Conservation (phyloP, 2,113 vertebrate genomes). For the Gallinago jamesoni region DNA sequence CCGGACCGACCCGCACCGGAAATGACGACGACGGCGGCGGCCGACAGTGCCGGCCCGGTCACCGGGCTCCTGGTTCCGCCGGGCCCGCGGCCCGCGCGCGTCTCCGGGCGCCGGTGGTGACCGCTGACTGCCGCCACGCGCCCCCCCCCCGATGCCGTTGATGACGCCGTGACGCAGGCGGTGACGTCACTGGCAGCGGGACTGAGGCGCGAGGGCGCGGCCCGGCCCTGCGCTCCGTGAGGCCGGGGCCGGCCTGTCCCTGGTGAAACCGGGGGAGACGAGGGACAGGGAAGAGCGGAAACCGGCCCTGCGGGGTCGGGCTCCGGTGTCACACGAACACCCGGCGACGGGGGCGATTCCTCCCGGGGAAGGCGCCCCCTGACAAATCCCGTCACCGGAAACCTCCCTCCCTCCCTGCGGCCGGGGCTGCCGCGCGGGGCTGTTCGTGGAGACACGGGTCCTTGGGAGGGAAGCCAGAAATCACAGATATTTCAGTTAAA, state of each 20-base stretch:
- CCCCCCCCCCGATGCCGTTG: fast-evolving
- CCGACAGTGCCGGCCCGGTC: background rate
- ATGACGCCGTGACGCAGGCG: fast-evolving
- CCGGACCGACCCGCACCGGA: background rate
- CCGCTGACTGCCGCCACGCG: background rate
- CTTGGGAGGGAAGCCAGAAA: background rate
- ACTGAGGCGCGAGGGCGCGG: background rate
- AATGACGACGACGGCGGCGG: background rate
- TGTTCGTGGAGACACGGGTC: background rate
- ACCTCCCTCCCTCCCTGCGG: background rate
- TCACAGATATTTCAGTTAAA: background rate
- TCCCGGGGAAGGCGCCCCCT: background rate
- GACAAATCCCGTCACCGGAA: background rate
- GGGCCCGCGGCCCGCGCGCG: fast-evolving
- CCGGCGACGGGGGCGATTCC: background rate
- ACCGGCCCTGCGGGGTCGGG: fast-evolving
- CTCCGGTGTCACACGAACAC: background rate
- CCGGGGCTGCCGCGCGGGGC: background rate
- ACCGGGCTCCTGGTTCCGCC: fast-evolving
- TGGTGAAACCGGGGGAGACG: too few species aligned
- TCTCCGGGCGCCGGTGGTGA: too few species aligned
- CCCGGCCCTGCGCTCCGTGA: background rate
- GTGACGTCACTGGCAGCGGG: background rate
- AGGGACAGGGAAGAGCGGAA: background rate
- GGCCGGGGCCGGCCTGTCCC: fast-evolving